Evolutionary conservation across 2,113 vertebrate genomes (phyloP).

Genomic region (Reinhardtius hippoglossoides): DNA sequence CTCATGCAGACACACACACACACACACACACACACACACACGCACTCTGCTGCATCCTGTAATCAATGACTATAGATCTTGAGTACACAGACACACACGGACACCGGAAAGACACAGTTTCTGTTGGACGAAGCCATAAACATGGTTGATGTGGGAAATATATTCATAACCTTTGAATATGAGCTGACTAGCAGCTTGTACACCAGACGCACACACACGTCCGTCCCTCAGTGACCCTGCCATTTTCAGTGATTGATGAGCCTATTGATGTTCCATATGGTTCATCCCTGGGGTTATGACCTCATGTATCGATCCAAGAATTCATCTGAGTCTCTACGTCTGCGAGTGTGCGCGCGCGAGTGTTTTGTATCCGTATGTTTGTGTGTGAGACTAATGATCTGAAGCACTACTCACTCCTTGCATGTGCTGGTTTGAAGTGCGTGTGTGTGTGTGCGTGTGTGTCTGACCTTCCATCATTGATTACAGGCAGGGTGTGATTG

Average conservation of each 20-base stretch:
- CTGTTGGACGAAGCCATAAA: not conserved
- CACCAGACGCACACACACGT: not conserved
- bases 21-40: slow-evolving; percentile 4
- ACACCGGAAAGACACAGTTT: slow-evolving; percentile 9
- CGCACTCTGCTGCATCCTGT: not conserved
- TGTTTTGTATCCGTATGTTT: slow-evolving; percentile 24
- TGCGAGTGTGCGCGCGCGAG: too few species aligned
- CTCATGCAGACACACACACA: not conserved
- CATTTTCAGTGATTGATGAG: slow-evolving; percentile 71
- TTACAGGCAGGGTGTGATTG: slow-evolving; percentile 60
- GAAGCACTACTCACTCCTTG: not conserved
- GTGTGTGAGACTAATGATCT: not conserved
- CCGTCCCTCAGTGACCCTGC: slow-evolving; percentile 31
- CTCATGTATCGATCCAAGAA: slow-evolving; percentile 53
- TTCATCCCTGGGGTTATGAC: slow-evolving; percentile 62
- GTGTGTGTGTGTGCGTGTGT: not conserved
- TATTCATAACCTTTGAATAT: slow-evolving; percentile 59
- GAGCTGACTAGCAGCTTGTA: slow-evolving; percentile 20
- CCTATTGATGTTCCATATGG: slow-evolving; percentile 67
- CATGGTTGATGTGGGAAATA: slow-evolving; percentile 19
- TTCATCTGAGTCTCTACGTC: slow-evolving; percentile 10
- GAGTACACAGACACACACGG: not conserved
- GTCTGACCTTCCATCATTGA: slow-evolving; percentile 74
- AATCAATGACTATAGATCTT: slow-evolving; percentile 41
- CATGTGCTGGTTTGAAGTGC: slow-evolving; percentile 26